Conservation (phyloP, 2,888 invertebrate genomes). For the Heliothis peltigera region DNA sequence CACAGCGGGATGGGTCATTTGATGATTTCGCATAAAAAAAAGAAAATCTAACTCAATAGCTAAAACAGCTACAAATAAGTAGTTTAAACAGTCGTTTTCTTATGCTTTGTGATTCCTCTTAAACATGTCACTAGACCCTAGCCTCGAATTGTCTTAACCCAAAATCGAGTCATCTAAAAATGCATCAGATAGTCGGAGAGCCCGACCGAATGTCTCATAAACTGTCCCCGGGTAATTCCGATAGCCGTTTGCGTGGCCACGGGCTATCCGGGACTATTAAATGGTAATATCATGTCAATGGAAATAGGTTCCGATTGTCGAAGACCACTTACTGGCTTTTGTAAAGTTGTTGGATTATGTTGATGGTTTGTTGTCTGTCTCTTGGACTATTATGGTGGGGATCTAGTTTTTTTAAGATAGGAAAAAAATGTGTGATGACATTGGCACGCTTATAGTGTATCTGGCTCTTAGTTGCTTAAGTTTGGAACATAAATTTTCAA, state of each 20-base stretch:
- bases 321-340: constrained; percentile 45
- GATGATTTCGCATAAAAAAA: too few relatives aligned
- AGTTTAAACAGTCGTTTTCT: background rate
- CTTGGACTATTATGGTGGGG: constrained; percentile 46
- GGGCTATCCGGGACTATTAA: constrained; percentile 64
- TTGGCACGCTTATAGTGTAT: background rate
- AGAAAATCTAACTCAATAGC: too few relatives aligned
- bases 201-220: constrained; percentile 87
- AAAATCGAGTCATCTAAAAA: constrained; percentile 85
- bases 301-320: constrained; percentile 61
- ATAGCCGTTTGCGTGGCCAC: constrained; percentile 74
- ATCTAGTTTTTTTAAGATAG: constrained; percentile 14
- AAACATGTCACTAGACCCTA: constrained; percentile 56
- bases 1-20: too few relatives aligned
- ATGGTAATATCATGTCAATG: constrained; percentile 64
- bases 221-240: constrained; percentile 77
- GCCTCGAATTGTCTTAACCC: constrained; percentile 84
- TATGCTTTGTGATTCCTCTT: background rate
- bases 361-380: constrained; percentile 52
- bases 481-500: background rate
- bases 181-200: constrained; percentile 66
- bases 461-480: background rate
- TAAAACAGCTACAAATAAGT: too few relatives aligned
- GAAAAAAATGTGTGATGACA: background rate
- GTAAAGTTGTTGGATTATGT: constrained; percentile 56